Evolutionary conservation across 2,888 invertebrate genomes (phyloP), one percentile per base, ranked within the genome.

Genomic region (Drosophila atripex): DNA sequence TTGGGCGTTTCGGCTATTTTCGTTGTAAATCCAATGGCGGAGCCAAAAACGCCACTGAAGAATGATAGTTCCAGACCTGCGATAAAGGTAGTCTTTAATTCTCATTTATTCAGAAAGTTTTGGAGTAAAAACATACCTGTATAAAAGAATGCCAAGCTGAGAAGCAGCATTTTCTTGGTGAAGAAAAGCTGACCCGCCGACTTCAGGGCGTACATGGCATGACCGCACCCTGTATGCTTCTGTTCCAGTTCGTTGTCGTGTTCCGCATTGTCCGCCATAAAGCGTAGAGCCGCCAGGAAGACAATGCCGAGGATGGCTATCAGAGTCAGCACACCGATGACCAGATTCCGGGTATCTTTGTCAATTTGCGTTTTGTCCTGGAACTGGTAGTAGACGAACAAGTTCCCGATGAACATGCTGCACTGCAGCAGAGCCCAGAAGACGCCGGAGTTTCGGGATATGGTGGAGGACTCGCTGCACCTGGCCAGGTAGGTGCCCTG

Each of bases 351-450:
- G 0, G 96, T 96, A 9, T 93, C 92, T 51, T 92, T 89, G 73
- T 95, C 95, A 41, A 98, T 97, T 56, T 93, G 93, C 0, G 93
- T 93, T 89, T 95, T 94, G 53, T 96, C 96, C 93, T 95, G 95
- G 92, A 99, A 98, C 90, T 96, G 95, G 90, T 96, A 96, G 92
- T 95, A 98, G 23, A 99, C 97, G 92, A 98, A 99, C 30, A 98
- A 93, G 90, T 99, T 99, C 57, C 99, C 99, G 90, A 97, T 95
- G 91, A 99, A 95, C 93, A 98, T 94, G 89, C 99, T 99, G 93
- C 95, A 95, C 91, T 99, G 98, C 73, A 98, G 93, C 92, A 99
- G 94, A 0, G 98, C 98, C 99, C 99, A 99, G 91, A 99, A 99
- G 50, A 99, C 93, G 11, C 99, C 98, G 11, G 98, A 97, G 92